Base-by-base conservation (phyloP, 92 coral and sea anemone species). In the Muricea muricata region DNA sequence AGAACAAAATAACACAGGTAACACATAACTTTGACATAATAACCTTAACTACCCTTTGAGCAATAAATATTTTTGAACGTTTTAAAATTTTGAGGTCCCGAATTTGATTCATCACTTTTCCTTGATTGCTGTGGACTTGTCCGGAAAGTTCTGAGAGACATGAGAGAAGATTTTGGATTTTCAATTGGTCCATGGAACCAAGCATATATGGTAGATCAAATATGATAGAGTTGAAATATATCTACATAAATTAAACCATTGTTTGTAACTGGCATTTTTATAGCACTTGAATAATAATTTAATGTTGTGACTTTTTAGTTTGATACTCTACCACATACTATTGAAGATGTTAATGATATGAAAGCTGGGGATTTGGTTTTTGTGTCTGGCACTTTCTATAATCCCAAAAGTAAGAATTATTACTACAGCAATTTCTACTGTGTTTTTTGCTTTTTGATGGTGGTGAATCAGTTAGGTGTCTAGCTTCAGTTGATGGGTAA, bases 111-210 rank as follows among this genome's bases (percentile, higher is more conserved):
- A 12, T 93, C 98, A 47, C 81, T 96, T 29, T 96, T 93, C 84
- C 94, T 96, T 60, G 99, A 96, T 88, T 96, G 99, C 63, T 96
- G 99, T 85, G 99, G 99, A 35, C 87, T 96, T 31, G 80, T 96
- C 26, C 83, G 99, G 18, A 86, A 71, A 73, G 97, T 92, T 4
- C 88, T 96, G 1, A 89, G 97, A 23, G 99, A 93, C 75, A 70
- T 96, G 81, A 93, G 90, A 69, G 97, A 96, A 72, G 94, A 92
- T 39, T 93, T 96, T 90, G 99, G 99, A 28, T 96, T 96, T 60
- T 83, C n/a, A 35, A 74, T 93, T 80, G 98, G 99, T 7, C 92
- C 96, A 33, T 95, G 99, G 91, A 96, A 96, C 86, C 99, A 96
- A 81, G 95, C 98, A 24, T 96, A 96, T 79, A 90, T 92, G 98